Percentiles rank a stretch among this genome's conserved stretches.
These are phyloP conservation scores for Xylophagus ater DNA, from an alignment of 2,888 invertebrate species.

Conservation along the genomic window DNA sequence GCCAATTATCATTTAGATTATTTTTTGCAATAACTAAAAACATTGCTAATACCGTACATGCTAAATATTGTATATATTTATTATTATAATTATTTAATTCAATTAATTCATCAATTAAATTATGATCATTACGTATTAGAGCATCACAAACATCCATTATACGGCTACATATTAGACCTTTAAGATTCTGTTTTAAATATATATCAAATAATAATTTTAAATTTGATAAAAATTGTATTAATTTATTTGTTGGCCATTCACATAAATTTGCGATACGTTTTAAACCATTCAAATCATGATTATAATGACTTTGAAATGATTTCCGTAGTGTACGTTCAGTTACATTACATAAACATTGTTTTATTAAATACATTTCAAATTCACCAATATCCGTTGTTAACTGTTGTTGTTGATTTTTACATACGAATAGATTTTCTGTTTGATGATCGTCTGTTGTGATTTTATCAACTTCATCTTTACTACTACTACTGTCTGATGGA, in stretches of 20 bases:
- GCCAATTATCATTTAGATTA: conserved; percentile 67
- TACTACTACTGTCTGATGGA: no score
- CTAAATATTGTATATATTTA: conserved; percentile 69
- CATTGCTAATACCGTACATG: conserved; percentile 67
- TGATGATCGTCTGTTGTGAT: background rate
- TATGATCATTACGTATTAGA: conserved; percentile 67
- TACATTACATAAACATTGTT: conserved; percentile 68
- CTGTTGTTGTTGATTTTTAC: background rate
- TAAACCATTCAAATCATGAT: conserved; percentile 40
- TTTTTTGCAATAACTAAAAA: conserved; percentile 76
- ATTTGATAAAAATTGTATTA: conserved; percentile 70
- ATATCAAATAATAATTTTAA: conserved; percentile 74
- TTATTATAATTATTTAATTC: conserved; percentile 67
- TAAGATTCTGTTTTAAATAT: conserved; percentile 71
- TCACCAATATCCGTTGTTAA: conserved; percentile 29
- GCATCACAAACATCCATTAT: conserved; percentile 71
- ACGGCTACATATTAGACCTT: conserved; percentile 69
- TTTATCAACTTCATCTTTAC: conserved; percentile 16
- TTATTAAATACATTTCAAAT: conserved; percentile 45
- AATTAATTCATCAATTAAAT: conserved; percentile 73
- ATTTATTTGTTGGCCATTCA: conserved; percentile 54
- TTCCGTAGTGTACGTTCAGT: conserved; percentile 58
- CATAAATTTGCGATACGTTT: conserved; percentile 44
- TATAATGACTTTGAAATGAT: conserved; percentile 55
- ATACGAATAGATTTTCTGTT: background rate